Evolutionary conservation across 2,888 invertebrate species (phyloP), one percentile per base, ranked within the genome.

Genomic region (Amiota communis): DNA sequence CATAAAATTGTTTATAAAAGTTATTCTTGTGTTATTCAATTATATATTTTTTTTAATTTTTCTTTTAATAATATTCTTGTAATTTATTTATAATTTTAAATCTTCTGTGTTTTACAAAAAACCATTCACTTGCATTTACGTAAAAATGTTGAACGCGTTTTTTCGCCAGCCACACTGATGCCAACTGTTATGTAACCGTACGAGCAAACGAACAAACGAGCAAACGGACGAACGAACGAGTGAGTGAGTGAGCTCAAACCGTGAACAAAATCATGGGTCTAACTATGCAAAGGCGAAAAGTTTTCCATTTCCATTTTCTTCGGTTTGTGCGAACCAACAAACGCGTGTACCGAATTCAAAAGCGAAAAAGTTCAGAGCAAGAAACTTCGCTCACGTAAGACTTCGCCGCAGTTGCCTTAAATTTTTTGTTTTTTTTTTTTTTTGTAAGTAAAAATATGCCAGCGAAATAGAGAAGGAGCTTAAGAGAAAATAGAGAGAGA

Each of bases 151-250:
- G 72, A 36, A 76, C 77, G 77, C 80, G 73, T 74, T 85, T 77
- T 36, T 75, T 63, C 72, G 77, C 80, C 81, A 70, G 72, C 63
- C 79, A 82, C 82, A 79, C 83, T n/a, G 3, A 1, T 81, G 79
- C 86, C 84, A 87, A 88, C 82, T 81, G 86, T 87, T 87, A 87
- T 87, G 87, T 87, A 87, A 87, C 84, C 79, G 79, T 75, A 75
- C 80, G 70, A 79, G 74, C 78, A 68, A 70, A 69, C 72, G 70
- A 77, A 73, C 74, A 71, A 77, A 70, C 65, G 36, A 36, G 36
- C 36, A 36, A 36, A 36, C 36, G 36, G 36, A 36, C 36, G 36
- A 36, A 36, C 36, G 36, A 36, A 36, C 36, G 36, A 6, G 36
- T 36, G 36, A 36, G 36, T 36, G 36, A 36, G 36, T 36, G 36